Evolutionary conservation across 2,888 invertebrate species (phyloP), one percentile per base, ranked within the genome.

Genomic region (Julus scanicus): DNA sequence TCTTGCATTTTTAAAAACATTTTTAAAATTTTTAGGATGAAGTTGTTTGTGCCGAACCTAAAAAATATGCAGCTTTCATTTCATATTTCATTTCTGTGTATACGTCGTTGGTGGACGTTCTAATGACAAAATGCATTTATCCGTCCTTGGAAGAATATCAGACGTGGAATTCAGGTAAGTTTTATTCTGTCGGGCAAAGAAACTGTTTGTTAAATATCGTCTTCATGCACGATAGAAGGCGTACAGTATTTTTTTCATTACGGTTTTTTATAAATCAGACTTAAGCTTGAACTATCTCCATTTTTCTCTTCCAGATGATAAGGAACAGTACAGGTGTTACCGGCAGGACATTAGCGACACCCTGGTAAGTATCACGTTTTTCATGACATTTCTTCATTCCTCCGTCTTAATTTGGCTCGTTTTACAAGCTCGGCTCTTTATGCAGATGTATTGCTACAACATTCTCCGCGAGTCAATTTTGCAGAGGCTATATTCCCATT

Each of bases 331-430:
- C 91, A 94, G 98, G 15, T 97, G 97, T 92, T 97, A 97, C 91
- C 93, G 97, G 89, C 97, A 97, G 92, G 97, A 97, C 91, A 95
- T 96, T 88, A 95, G 96, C 0, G 97, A 97, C 91, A 96, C 96
- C 86, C 94, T 96, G 93, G 96, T 96, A 91, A 93, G 94, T 91
- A 71, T 8, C 44, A 44, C 44, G 8, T 44, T 44, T 44, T 44
- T 44, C 44, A 44, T 13, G 2, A 13, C 53, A 53, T 53, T 29
- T 29, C 29, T 29, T 29, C 29, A 1, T 29, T 29, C 9, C 11
- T 49, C 20, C 20, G n/a, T 6, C 6, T 2, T 63, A 4, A 8
- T n/a, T 6, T n/a, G 2, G 29, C 15, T 8, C 11, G 11, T 71
- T 71, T 29, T 29, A 71, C 11, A 71, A 71, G 20, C 20, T 71